Percentiles rank a stretch among this genome's conserved stretches.
Conservation (phyloP, 2,113 vertebrate species). For the Nestor notabilis region DNA sequence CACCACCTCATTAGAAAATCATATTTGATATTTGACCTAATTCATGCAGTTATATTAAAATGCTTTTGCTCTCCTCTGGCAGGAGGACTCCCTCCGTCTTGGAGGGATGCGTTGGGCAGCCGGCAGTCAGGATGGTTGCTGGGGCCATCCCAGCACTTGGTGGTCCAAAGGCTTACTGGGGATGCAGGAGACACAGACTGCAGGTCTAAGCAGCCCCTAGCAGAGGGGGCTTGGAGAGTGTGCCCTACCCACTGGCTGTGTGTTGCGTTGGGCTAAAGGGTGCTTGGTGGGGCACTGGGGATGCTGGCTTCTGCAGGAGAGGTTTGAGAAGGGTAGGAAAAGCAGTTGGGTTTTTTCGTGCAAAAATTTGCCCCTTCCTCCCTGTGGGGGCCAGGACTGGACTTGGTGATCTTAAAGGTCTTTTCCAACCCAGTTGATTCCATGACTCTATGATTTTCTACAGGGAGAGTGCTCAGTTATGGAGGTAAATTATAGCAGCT, state of each 20-base stretch:
- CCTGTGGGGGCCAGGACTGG: not conserved
- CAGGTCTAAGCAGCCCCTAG: not conserved
- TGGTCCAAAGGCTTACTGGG: not conserved
- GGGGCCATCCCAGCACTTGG: fast-evolving
- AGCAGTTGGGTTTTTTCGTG: not conserved
- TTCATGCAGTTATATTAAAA: not conserved
- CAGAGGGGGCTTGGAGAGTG: not conserved
- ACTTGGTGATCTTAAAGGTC: not conserved
- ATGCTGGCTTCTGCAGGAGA: not conserved
- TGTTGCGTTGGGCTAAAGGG: not conserved
- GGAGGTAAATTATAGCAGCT: not conserved
- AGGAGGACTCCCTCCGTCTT: not conserved
- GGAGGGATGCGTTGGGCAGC: fast-evolving
- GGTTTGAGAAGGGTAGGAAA: not conserved
- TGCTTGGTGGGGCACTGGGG: fast-evolving
- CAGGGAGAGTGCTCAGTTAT: not conserved
- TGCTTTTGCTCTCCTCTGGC: not conserved
- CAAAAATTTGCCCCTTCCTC: not conserved
- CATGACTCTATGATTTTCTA: not conserved
- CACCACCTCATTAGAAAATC: not conserved
- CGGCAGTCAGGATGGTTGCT: fast-evolving
- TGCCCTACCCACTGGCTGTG: not conserved
- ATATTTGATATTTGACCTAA: not conserved
- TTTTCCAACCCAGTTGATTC: not conserved
- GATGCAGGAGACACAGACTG: fast-evolving